phyloP scores from a whole-genome alignment of 2,113 vertebrate genomes.

The Pterophyllum scalare region DNA sequence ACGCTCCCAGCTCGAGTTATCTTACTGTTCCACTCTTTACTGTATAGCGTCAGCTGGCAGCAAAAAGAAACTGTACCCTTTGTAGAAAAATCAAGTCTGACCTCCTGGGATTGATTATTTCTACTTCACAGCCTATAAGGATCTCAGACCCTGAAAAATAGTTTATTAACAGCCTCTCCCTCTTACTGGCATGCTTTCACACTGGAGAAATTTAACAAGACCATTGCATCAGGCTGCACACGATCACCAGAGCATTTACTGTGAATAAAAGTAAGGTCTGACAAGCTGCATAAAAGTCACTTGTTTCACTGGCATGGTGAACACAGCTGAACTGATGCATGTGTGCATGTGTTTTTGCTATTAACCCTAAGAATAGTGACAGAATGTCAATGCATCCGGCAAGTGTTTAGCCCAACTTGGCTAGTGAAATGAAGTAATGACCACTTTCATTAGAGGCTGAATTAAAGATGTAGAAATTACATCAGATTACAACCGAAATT shows the following conservation, averaged over 20 bases:
- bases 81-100: conserved; percentile 13
- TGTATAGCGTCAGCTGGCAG: conserved; percentile 44
- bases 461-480: background rate
- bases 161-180: conserved; percentile 4
- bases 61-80: conserved; percentile 4
- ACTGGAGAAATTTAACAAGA: conserved; percentile 37
- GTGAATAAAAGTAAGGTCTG: conserved; percentile 13
- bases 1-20: too few relatives aligned
- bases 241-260: conserved; percentile 39
- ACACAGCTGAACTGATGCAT: conserved; percentile 9
- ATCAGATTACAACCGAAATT: background rate
- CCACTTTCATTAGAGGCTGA: background rate
- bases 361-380: conserved; percentile 1
- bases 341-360: background rate
- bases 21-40: background rate
- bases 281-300: background rate
- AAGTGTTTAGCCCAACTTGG: background rate
- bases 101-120: conserved; percentile 21
- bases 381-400: background rate
- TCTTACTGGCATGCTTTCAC: background rate
- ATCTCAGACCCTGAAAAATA: background rate
- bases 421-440: background rate
- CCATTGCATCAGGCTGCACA: conserved; percentile 35
- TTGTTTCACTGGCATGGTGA: conserved; percentile 18
- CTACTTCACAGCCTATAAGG: conserved; percentile 6